Conservation (phyloP, 2,888 invertebrate genomes). For the Choreutis nemorana region DNA sequence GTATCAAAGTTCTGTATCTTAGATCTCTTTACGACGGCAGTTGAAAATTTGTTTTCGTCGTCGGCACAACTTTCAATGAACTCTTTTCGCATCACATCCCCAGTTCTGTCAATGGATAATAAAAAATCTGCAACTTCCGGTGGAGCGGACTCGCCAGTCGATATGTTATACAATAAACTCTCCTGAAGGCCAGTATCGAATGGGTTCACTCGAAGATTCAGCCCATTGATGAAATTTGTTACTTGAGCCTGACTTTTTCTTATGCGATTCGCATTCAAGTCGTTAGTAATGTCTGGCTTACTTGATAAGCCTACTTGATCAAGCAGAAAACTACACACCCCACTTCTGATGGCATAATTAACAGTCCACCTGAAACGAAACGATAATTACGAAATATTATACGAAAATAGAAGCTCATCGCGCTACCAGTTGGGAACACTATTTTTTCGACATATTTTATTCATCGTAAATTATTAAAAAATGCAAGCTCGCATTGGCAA, state of each 20-base stretch:
- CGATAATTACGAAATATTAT: background rate
- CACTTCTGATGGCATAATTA: slow-evolving; percentile 15
- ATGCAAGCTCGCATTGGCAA: too few relatives aligned
- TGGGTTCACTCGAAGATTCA: background rate
- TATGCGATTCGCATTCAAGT: too few relatives aligned
- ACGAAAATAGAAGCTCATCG: too few relatives aligned
- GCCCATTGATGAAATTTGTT: background rate
- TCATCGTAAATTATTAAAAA: too few relatives aligned
- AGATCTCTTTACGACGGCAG: slow-evolving; percentile 4
- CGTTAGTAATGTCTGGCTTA: slow-evolving; percentile 7
- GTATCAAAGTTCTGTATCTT: background rate
- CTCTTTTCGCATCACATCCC: slow-evolving; percentile 3
- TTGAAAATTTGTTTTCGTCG: slow-evolving; percentile 3
- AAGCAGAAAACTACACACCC: slow-evolving; percentile 10
- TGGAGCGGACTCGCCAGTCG: background rate
- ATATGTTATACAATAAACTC: background rate
- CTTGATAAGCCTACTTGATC: slow-evolving; percentile 5
- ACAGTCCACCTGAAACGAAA: slow-evolving; percentile 12
- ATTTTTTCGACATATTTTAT: too few relatives aligned
- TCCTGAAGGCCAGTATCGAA: background rate
- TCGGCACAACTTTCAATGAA: slow-evolving; percentile 5
- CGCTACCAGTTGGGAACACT: too few relatives aligned
- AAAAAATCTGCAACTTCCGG: background rate
- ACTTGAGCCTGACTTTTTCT: background rate
- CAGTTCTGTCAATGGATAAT: slow-evolving; percentile 4